A percentile compares a stretch with the other conserved stretches of the same genome.
phyloP scores from a whole-genome alignment of 2,113 vertebrate genomes.

The Okapia johnstoni region DNA sequence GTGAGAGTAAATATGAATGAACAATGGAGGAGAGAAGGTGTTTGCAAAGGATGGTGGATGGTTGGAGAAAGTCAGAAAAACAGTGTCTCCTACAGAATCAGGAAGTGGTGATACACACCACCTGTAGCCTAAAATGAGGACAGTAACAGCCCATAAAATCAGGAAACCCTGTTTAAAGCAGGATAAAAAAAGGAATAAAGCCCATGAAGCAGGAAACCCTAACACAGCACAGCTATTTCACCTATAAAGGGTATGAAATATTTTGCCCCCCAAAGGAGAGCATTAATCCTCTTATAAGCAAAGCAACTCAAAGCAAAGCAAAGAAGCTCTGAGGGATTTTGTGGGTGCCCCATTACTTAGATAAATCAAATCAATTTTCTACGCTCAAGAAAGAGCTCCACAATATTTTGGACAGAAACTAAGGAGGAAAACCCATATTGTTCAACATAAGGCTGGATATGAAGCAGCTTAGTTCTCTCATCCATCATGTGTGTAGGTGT shows the following conservation, averaged over 20 bases:
- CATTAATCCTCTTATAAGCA: neutral
- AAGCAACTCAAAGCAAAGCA: neutral
- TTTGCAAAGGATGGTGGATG: neutral
- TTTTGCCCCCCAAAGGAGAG: neutral
- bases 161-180: neutral
- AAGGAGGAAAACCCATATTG: neutral
- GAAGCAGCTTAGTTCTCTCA: neutral
- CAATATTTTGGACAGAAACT: neutral
- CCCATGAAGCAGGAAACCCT: neutral
- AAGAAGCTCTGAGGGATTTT: neutral
- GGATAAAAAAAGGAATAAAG: neutral
- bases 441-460: neutral
- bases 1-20: neutral
- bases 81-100: neutral
- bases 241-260: neutral
- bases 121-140: neutral
- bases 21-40: neutral
- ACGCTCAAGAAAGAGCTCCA: neutral
- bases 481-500: neutral
- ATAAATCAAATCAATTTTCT: constrained; percentile 39
- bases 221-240: neutral
- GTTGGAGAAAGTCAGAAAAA: neutral
- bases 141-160: neutral
- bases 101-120: neutral
- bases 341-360: neutral